A percentile compares a stretch with the other conserved stretches of the same genome.
Evolutionary conservation across 2,888 invertebrate species (phyloP).

Genomic region (Leptopilina syphax): DNA sequence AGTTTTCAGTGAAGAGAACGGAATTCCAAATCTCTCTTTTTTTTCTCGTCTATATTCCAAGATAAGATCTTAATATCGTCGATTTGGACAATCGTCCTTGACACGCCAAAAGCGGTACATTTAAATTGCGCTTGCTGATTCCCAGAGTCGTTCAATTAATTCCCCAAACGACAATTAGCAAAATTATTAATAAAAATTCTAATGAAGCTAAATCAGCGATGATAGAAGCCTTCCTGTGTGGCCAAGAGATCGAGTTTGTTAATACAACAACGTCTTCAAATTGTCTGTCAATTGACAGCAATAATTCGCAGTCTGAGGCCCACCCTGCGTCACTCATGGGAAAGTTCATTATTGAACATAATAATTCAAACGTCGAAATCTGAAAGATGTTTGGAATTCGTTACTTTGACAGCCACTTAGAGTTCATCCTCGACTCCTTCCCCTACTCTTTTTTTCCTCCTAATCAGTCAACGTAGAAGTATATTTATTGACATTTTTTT

Average conservation of each 20-base stretch:
- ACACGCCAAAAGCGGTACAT: slow-evolving; percentile 45
- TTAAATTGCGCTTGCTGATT: slow-evolving; percentile 52
- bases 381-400: slow-evolving; percentile 38
- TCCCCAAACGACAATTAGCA: slow-evolving; percentile 72
- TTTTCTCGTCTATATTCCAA: slow-evolving; percentile 54
- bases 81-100: slow-evolving; percentile 50
- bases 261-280: slow-evolving; percentile 64
- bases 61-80: slow-evolving; percentile 57
- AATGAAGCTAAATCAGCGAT: slow-evolving; percentile 72
- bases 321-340: slow-evolving; percentile 35
- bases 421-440: no score
- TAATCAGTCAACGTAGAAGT: background rate
- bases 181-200: slow-evolving; percentile 73
- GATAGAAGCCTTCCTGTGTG: slow-evolving; percentile 76
- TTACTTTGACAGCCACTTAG: slow-evolving; percentile 9
- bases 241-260: slow-evolving; percentile 65
- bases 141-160: slow-evolving; percentile 71
- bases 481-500: background rate
- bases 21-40: slow-evolving; percentile 26
- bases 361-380: slow-evolving; percentile 31
- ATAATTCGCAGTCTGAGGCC: slow-evolving; percentile 56
- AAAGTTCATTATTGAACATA: slow-evolving; percentile 35
- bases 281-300: slow-evolving; percentile 66
- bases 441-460: background rate
- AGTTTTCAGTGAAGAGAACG: slow-evolving; percentile 44